phyloP scores from a whole-genome alignment of 1,140 invertebrate species.

The Aleiodes sp. region DNA sequence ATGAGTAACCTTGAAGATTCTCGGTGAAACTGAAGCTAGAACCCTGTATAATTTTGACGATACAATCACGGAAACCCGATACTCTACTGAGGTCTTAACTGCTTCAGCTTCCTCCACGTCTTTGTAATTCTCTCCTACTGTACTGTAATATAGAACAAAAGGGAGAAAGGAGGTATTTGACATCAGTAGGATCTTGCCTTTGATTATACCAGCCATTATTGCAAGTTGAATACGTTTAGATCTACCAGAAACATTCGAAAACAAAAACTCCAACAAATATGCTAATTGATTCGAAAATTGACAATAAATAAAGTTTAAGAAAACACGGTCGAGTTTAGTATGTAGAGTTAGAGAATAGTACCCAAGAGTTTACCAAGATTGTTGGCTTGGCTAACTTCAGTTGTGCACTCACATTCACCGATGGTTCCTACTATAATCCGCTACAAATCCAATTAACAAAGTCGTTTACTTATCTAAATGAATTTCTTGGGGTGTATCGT shows the following conservation, averaged over 20 bases:
- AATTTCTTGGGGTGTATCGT: slow-evolving; percentile 47
- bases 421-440: slow-evolving; percentile 45
- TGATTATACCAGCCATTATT: not conserved
- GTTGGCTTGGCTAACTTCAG: slow-evolving; percentile 5
- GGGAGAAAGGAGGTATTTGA: not conserved
- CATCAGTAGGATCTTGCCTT: not conserved
- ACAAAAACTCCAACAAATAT: slow-evolving; percentile 9
- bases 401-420: not conserved
- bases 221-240: not conserved
- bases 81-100: slow-evolving; percentile 9
- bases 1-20: not conserved
- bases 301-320: slow-evolving; percentile 3
- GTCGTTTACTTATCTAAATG: slow-evolving; percentile 63
- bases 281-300: not conserved
- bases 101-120: slow-evolving; percentile 2
- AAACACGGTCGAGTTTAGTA: not conserved
- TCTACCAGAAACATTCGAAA: not conserved
- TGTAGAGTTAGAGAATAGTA: not conserved
- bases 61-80: slow-evolving; percentile 15
- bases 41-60: slow-evolving; percentile 9
- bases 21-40: slow-evolving; percentile 6
- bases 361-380: slow-evolving; percentile 5
- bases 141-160: not conserved
- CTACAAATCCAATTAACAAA: slow-evolving; percentile 61
- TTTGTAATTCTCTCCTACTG: not conserved